Evolutionary conservation across 2,888 invertebrate genomes (phyloP).

Genomic region (Palloptera scutellata): DNA sequence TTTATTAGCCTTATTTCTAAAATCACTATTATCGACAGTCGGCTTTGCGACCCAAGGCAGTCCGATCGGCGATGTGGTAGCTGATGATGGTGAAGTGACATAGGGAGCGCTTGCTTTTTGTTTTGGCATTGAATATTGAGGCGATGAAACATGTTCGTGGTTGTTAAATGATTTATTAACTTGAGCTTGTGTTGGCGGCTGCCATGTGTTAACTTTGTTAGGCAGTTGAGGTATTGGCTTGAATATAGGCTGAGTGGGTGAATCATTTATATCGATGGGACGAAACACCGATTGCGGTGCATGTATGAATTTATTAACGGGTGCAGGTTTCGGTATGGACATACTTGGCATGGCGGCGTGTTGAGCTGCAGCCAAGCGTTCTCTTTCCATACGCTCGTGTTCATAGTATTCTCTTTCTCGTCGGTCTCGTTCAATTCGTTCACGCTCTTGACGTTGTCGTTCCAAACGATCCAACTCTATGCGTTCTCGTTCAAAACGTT

Average conservation of each 20-base stretch:
- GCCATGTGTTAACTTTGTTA: slow-evolving; percentile 44
- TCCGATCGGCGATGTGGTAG: slow-evolving; percentile 54
- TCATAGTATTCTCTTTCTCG: slow-evolving; percentile 64
- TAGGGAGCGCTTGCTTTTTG: slow-evolving; percentile 32
- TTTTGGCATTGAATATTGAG: slow-evolving; percentile 41
- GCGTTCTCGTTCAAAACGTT: slow-evolving; percentile 47
- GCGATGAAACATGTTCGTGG: slow-evolving; percentile 35
- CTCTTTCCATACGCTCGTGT: slow-evolving; percentile 45
- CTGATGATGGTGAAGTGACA: slow-evolving; percentile 50
- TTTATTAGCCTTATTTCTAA: slow-evolving; percentile 67
- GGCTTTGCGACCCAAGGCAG: slow-evolving; percentile 66
- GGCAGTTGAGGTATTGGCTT: slow-evolving; percentile 54
- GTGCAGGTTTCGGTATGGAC: slow-evolving; percentile 65
- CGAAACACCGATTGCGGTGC: slow-evolving; percentile 81
- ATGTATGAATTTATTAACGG: slow-evolving; percentile 77
- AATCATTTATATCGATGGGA: slow-evolving; percentile 63
- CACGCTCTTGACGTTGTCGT: slow-evolving; percentile 37
- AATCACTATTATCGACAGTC: slow-evolving; percentile 66
- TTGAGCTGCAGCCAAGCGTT: slow-evolving; percentile 39
- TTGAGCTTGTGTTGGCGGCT: slow-evolving; percentile 33
- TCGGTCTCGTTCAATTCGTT: slow-evolving; percentile 43
- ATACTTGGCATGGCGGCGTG: slow-evolving; percentile 52
- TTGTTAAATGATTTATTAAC: slow-evolving; percentile 30
- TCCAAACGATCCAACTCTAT: slow-evolving; percentile 38
- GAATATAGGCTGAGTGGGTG: slow-evolving; percentile 47